These are phyloP conservation scores for Belonocnema kinseyi DNA, from an alignment of 1,140 invertebrate genomes.

Conservation along the genomic window DNA sequence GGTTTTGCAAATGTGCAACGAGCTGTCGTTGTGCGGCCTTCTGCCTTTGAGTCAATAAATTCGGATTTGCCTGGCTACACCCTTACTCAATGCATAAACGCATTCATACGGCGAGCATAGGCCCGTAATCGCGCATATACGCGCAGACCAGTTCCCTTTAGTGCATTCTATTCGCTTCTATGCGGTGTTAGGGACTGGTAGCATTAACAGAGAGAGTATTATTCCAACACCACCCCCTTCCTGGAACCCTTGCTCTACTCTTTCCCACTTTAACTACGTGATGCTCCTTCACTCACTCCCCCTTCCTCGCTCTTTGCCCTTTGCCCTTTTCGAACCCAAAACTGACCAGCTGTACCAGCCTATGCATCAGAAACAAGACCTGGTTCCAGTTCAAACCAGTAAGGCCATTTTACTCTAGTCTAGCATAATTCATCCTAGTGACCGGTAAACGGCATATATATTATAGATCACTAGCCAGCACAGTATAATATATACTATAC, in stretches of 20 bases:
- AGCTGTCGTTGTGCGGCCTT: background rate
- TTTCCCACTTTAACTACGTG: constrained; percentile 36
- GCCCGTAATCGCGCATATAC: constrained; percentile 54
- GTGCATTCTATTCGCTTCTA: constrained; percentile 66
- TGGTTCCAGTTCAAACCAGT: constrained; percentile 60
- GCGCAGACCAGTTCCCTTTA: constrained; percentile 58
- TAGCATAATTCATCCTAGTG: constrained; percentile 59
- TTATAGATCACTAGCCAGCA: background rate
- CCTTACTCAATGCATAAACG: background rate
- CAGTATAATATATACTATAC: constrained; percentile 55
- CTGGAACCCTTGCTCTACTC: background rate
- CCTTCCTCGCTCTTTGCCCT: constrained; percentile 3
- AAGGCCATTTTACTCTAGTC: constrained; percentile 64
- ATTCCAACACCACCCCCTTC: constrained; percentile 48
- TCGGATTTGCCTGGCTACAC: constrained; percentile 38
- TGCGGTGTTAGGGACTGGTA: constrained; percentile 64
- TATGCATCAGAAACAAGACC: constrained; percentile 55
- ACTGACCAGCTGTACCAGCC: constrained; percentile 40
- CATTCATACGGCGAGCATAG: constrained; percentile 5
- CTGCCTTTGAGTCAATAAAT: constrained; percentile 39
- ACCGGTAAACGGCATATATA: constrained; percentile 56
- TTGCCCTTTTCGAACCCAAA: constrained; percentile 33
- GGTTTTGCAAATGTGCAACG: background rate
- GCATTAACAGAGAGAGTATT: constrained; percentile 62
- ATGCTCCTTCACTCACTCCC: constrained; percentile 15